Evolutionary conservation across 2,113 vertebrate species (phyloP).

Genomic region (Microtus richardsoni): DNA sequence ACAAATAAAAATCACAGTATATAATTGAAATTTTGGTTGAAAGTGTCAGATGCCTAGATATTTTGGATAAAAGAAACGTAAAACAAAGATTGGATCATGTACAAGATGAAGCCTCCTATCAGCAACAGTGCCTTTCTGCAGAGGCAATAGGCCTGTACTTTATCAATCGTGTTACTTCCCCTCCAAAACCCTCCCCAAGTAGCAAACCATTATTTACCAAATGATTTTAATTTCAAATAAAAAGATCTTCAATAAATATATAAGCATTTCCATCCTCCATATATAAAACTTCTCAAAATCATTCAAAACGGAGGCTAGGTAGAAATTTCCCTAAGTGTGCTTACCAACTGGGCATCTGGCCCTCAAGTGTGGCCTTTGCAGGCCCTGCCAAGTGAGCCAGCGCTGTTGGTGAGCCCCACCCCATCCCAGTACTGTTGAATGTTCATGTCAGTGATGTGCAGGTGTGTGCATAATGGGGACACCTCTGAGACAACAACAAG

Average conservation of each 20-base stretch:
- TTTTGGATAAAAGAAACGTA: constrained; percentile 85
- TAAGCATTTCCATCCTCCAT: constrained; percentile 90
- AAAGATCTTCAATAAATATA: constrained; percentile 92
- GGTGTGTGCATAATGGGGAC: constrained; percentile 65
- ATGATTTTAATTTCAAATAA: constrained; percentile 90
- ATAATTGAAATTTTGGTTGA: constrained; percentile 89
- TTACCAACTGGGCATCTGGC: constrained; percentile 83
- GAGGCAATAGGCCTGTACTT: constrained; percentile 82
- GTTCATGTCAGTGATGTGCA: background rate
- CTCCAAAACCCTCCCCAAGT: constrained; percentile 80
- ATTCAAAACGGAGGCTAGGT: constrained; percentile 87
- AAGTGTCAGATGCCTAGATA: constrained; percentile 87
- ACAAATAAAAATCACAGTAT: constrained; percentile 91
- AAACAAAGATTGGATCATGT: constrained; percentile 85
- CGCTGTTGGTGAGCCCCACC: constrained; percentile 32
- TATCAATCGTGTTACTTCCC: constrained; percentile 75
- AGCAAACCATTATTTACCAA: constrained; percentile 86
- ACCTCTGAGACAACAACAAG: constrained; percentile 45
- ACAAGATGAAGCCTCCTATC: constrained; percentile 87
- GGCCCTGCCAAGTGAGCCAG: constrained; percentile 53
- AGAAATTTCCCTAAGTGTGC: constrained; percentile 86
- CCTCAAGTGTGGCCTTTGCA: constrained; percentile 68
- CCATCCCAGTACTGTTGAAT: constrained; percentile 39
- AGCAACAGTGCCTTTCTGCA: constrained; percentile 87
- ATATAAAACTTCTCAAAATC: constrained; percentile 90